Evolutionary conservation across 30 jellyfish, hydroid and myxozoan species (phyloP), one percentile per base, ranked within the genome.

Genomic region (Pelagia noctiluca): DNA sequence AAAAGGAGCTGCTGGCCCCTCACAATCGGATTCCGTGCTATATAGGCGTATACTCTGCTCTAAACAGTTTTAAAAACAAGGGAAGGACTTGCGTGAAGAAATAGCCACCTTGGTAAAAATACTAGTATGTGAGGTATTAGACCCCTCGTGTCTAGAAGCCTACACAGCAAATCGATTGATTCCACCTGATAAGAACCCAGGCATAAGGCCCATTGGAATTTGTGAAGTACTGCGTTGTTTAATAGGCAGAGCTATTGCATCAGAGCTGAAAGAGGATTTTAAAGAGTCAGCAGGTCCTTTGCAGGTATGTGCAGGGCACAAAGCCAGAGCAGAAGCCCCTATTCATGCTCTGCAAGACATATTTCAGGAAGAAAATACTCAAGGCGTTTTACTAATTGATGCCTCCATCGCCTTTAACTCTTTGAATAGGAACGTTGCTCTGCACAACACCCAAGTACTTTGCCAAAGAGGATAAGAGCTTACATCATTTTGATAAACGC

Each of bases 261-360:
- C n/a, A n/a, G n/a, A n/a, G n/a, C n/a, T n/a, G n/a, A 57, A 57
- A 19, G 8, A 12, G 21, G 22, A 4, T 57, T 21, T 57, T 57
- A 57, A 19, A 57, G 23, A 4, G 23, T 19, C 34, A 21, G 72
- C 34, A 5, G 34, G 72, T 5, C 29, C 34, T 4, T 4, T 57
- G 10, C 34, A 57, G 72, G 34, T 57, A 4, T 26, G 23, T 26
- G 29, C 29, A 5, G 72, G 34, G 22, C 72, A 57, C 34, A 21
- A 21, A n/a, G 72, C 72, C 11, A 24, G 72, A 19, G 29, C 72
- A 4, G 72, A 57, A n/a, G 72, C 72, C 10, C 23, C 72, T n/a
- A 57, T 57, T 24, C 72, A 57, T 26, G 72, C 72, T 4, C 10
- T 57, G 72, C 34, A 21, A 8, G 29, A 57, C 5, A 26, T 57